Evolutionary conservation across 2,113 vertebrate species (phyloP).

Genomic region (Fregetta grallaria): DNA sequence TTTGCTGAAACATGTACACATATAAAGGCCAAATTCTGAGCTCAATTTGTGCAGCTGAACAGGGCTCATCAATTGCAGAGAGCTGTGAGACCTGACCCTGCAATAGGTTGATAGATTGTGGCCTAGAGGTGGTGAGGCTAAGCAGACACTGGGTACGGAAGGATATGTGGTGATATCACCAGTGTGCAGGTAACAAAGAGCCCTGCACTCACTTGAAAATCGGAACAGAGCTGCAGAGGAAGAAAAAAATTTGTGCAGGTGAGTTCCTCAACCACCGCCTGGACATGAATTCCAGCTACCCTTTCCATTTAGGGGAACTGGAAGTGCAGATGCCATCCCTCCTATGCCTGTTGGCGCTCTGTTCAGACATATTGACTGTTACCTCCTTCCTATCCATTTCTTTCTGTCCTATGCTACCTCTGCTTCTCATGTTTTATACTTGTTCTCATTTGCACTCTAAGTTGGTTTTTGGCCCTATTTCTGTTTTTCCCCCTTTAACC

Average conservation of each 20-base stretch:
- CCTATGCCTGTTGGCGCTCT: neutral
- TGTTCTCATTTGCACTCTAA: neutral
- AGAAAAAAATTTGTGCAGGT: neutral
- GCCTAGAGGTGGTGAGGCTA: neutral
- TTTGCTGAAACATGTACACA: neutral
- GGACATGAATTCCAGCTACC: neutral
- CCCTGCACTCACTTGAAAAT: neutral
- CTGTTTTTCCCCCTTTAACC: neutral
- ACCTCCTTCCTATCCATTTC: neutral
- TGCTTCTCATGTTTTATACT: neutral
- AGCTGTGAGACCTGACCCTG: neutral
- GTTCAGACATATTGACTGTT: neutral
- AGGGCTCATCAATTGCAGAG: neutral
- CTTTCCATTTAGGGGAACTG: neutral
- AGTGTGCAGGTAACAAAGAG: neutral
- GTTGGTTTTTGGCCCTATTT: neutral
- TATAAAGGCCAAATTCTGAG: neutral
- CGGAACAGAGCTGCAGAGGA: neutral
- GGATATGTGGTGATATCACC: neutral
- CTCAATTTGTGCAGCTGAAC: neutral
- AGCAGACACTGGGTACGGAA: neutral
- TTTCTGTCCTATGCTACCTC: neutral
- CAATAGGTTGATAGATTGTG: neutral
- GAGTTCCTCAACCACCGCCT: fast-evolving
- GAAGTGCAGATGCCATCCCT: neutral